Conservation (phyloP, 2,888 invertebrate species). For the Drosophila diplacantha region DNA sequence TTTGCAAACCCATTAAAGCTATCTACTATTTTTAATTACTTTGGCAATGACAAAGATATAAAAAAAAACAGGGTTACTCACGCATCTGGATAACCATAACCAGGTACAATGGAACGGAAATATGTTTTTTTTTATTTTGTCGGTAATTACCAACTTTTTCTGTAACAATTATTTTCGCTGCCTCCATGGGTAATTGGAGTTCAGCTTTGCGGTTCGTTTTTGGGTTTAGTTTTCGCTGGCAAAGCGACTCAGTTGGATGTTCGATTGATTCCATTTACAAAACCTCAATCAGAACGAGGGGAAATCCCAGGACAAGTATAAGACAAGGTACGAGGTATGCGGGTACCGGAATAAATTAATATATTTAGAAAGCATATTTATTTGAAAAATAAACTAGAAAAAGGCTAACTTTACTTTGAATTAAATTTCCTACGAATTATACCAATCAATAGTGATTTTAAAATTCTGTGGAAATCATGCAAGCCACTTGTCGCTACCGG, state of each 20-base stretch:
- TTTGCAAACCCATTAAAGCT: conserved; percentile 4
- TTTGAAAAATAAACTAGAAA: neutral
- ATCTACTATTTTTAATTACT: conserved; percentile 16
- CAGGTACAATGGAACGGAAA: conserved; percentile 28
- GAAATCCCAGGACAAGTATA: no score
- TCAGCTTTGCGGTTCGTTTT: conserved; percentile 6
- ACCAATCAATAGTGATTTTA: neutral
- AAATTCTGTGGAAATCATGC: neutral
- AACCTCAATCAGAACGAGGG: neutral
- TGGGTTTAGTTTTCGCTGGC: conserved; percentile 1
- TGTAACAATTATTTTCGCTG: conserved; percentile 24
- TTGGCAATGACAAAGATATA: conserved; percentile 21
- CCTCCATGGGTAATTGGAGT: conserved; percentile 2
- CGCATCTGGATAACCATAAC: conserved; percentile 19
- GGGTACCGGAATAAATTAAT: no score
- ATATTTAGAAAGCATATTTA: neutral
- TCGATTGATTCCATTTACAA: neutral
- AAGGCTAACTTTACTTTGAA: neutral
- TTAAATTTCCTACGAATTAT: neutral
- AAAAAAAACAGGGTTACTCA: conserved; percentile 16
- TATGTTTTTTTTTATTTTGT: conserved; percentile 2
- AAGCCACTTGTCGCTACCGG: neutral
- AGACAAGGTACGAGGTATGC: no score
- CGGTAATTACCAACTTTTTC: conserved; percentile 21
- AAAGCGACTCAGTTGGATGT: neutral